A percentile compares a stretch with the other conserved stretches of the same genome.
These are phyloP conservation scores for Papilio polytes DNA, from an alignment of 1,140 invertebrate genomes.

Conservation along the genomic window DNA sequence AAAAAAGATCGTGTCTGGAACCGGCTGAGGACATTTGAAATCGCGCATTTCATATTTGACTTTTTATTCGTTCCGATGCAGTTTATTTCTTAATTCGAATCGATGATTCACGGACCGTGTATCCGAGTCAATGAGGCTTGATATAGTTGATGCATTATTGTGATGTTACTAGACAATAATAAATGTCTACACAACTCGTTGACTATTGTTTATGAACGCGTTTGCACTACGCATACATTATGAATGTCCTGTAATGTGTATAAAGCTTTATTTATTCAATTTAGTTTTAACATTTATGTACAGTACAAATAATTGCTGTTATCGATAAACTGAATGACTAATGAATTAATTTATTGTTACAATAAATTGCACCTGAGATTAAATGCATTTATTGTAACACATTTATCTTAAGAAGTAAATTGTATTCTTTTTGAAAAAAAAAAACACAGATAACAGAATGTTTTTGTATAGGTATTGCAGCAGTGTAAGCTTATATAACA, in stretches of 20 bases:
- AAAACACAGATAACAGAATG: background rate
- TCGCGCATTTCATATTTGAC: constrained; percentile 53
- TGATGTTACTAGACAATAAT: constrained; percentile 72
- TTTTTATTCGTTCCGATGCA: constrained; percentile 58
- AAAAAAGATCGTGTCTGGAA: constrained; percentile 38
- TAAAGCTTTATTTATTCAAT: constrained; percentile 42
- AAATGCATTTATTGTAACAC: background rate
- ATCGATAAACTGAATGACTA: background rate
- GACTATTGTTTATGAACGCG: constrained; percentile 72
- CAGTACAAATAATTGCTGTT: constrained; percentile 11
- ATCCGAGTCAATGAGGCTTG: constrained; percentile 76
- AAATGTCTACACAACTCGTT: constrained; percentile 76
- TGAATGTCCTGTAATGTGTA: constrained; percentile 48
- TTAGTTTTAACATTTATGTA: constrained; percentile 13
- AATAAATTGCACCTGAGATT: background rate
- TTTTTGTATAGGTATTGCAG: background rate
- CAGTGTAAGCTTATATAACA: background rate
- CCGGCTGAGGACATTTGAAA: constrained; percentile 50
- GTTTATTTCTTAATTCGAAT: constrained; percentile 65
- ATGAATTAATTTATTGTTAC: constrained; percentile 4
- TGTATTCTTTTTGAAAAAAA: background rate
- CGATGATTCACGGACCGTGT: constrained; percentile 70
- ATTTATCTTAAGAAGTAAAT: background rate
- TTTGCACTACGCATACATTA: constrained; percentile 70
- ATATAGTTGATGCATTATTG: constrained; percentile 76